Evolutionary conservation across 2,113 vertebrate species (phyloP), one percentile per base, ranked within the genome.

Genomic region (Callospermophilus lateralis): DNA sequence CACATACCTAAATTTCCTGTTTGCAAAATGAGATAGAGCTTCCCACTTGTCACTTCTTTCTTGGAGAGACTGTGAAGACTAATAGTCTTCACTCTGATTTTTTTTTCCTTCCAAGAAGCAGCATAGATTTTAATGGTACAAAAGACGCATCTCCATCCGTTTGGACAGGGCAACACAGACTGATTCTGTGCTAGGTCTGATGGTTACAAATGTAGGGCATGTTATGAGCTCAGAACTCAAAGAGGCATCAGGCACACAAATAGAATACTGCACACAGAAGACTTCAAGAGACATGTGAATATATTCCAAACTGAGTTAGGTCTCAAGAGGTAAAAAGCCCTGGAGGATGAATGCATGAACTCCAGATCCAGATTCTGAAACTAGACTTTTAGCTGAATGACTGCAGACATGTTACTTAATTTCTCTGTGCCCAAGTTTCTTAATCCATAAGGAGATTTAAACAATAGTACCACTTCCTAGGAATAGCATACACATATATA

Each of bases 1-100:
- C 96, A 98, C 97, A 97, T 96, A 97, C 96, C 98, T 96, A 95
- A 97, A 97, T 97, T 98, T 98, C 98, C 97, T 97, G 96, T 98
- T 98, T 97, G 97, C 96, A 97, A 97, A 97, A 97, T 95, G 97
- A 98, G 96, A 90, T 89, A 73, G 93, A 94, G 97, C 96, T 97
- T 96, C 97, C 98, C 97, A 97, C 97, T 97, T 95, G 0, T 97
- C 85, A 95, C 89, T 97, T 97, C 95, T 95, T 96, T 97, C 97
- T 95, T 93, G 94, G 96, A 97, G 95, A 97, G 95, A 89, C 89
- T 96, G 79, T 92, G 93, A 96, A 77, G 94, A 95, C 95, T 98
- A 96, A 97, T 96, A 98, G 96, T 95, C 94, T 97, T 95, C 72
- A 58, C 92, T 97, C 84, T 85, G 93, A 70, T 42, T 76, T 94